phyloP scores from a whole-genome alignment of 2,113 vertebrate species.

The Herpetotheres cachinnans region DNA sequence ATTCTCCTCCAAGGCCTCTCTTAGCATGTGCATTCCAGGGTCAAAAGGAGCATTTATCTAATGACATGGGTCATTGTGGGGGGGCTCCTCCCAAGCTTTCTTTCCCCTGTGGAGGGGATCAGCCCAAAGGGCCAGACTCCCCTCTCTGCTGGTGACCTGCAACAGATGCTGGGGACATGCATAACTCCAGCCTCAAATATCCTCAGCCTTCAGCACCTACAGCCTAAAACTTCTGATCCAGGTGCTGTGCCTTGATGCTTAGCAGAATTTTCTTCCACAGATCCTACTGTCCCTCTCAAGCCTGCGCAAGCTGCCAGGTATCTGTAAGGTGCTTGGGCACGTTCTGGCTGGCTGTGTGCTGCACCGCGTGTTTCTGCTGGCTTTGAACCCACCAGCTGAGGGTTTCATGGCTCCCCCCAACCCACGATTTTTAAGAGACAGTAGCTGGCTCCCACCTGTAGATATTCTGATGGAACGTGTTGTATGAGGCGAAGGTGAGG shows the following conservation, averaged over 20 bases:
- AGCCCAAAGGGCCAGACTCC: background rate
- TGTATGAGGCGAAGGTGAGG: conserved; percentile 82
- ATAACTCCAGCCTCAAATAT: background rate
- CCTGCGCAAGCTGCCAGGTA: background rate
- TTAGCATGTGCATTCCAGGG: background rate
- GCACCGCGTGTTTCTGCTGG: rapidly evolving
- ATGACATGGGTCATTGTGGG: background rate
- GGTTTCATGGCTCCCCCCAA: background rate
- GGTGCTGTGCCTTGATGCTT: background rate
- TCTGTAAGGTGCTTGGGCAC: background rate
- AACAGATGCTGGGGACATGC: rapidly evolving
- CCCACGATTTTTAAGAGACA: background rate
- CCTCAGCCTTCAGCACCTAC: background rate
- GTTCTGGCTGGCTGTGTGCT: background rate
- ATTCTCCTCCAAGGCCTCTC: background rate
- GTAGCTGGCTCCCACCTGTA: conserved; percentile 70
- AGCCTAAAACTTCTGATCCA: background rate
- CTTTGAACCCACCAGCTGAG: background rate
- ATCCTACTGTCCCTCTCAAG: background rate
- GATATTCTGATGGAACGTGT: conserved; percentile 84
- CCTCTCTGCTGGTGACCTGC: background rate
- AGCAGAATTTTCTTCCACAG: background rate
- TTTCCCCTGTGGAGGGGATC: background rate
- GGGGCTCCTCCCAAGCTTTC: background rate
- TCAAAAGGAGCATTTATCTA: background rate